These are phyloP conservation scores for Aporophyla nigra DNA, from an alignment of 2,888 invertebrate species.

Conservation along the genomic window DNA sequence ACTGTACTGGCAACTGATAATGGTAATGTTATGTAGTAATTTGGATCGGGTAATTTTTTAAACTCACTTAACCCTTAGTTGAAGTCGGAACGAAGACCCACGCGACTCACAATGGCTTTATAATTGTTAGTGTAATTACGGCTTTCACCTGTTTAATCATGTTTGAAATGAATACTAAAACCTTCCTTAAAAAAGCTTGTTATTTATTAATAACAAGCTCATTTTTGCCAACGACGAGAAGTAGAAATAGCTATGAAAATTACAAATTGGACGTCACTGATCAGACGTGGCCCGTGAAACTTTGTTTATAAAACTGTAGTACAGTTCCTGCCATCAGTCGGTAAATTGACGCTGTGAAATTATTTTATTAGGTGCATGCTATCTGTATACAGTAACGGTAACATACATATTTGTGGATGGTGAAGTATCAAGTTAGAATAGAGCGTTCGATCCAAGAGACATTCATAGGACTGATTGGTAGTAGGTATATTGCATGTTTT, in stretches of 20 bases:
- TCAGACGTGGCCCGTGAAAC: background rate
- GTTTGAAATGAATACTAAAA: background rate
- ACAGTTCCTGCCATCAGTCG: constrained; percentile 10
- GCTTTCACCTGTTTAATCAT: background rate
- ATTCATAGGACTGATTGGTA: background rate
- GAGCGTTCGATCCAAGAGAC: background rate
- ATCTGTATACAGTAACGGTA: background rate
- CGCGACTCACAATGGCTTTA: no score
- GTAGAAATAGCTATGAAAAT: background rate
- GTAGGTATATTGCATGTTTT: background rate
- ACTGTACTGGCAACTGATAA: no score
- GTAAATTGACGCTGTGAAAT: background rate
- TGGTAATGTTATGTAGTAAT: no score
- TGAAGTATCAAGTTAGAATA: background rate
- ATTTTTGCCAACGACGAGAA: background rate
- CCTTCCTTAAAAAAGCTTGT: background rate
- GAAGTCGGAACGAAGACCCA: no score
- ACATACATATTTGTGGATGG: background rate
- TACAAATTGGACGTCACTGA: background rate
- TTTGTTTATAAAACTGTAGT: no score
- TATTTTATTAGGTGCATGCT: background rate
- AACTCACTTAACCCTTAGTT: background rate
- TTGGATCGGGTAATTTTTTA: background rate
- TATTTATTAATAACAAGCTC: background rate
- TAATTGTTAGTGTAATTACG: no score